Percentiles rank a stretch among this genome's conserved stretches.
phyloP scores from a whole-genome alignment of 2,113 vertebrate species.

The Rhynchopsitta pachyrhyncha region DNA sequence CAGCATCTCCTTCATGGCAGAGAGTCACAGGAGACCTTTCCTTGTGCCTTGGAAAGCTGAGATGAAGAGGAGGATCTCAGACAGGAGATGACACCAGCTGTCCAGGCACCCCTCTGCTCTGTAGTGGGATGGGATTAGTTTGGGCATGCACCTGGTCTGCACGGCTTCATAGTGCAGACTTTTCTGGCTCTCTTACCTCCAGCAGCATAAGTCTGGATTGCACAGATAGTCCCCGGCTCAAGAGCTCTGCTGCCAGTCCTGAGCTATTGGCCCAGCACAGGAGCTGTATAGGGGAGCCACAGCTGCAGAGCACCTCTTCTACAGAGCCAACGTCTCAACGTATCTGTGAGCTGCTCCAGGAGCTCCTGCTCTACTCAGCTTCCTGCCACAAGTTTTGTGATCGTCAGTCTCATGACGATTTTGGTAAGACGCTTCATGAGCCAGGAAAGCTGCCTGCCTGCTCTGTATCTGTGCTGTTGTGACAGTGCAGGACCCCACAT shows the following conservation, averaged over 20 bases:
- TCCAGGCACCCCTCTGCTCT: not conserved
- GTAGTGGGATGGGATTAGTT: not conserved
- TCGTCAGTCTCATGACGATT: not conserved
- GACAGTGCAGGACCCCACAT: not conserved
- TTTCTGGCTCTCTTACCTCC: not conserved
- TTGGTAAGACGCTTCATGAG: not conserved
- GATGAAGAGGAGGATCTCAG: not conserved
- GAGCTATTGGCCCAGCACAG: not conserved
- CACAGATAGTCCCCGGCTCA: not conserved
- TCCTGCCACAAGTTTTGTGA: not conserved
- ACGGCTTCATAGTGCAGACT: not conserved
- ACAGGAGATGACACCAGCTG: not conserved
- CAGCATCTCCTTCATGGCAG: not conserved
- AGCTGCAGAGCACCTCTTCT: not conserved
- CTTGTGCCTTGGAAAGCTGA: not conserved
- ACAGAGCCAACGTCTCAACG: not conserved
- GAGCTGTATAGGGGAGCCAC: not conserved
- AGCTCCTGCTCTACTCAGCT: not conserved
- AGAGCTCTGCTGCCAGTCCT: not conserved
- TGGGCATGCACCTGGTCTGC: not conserved
- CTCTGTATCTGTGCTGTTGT: not conserved
- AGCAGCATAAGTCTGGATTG: not conserved
- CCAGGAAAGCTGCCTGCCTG: not conserved
- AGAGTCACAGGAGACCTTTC: not conserved
- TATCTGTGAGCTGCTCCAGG: not conserved